Evolutionary conservation across 2,797 vertebrate genomes (phyloP).

Genomic region (Sebastiscus albofasciatus): DNA sequence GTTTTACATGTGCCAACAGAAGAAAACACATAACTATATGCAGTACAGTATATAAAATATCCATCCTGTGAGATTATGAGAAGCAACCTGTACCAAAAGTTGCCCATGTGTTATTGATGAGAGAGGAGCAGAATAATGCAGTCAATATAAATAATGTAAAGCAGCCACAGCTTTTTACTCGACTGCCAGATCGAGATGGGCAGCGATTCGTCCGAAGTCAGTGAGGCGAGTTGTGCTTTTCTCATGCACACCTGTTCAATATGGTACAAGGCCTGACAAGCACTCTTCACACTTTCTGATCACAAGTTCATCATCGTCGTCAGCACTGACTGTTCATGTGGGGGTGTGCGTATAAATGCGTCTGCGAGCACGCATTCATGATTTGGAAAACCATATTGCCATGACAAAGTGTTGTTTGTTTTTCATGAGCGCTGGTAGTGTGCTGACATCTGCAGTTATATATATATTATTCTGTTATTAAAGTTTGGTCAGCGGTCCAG

Average conservation of each 20-base stretch:
- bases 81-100: constrained; percentile 47
- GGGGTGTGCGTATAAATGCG: neutral
- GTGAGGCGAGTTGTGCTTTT: neutral
- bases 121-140: constrained; percentile 45
- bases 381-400: constrained; percentile 1
- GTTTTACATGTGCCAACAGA: neutral
- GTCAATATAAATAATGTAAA: constrained; percentile 63
- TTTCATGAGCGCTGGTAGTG: constrained; percentile 4
- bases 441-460: constrained; percentile 8
- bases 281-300: constrained; percentile 46
- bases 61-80: constrained; percentile 13
- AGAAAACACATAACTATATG: neutral
- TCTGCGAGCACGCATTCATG: constrained; percentile 3
- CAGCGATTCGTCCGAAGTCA: constrained; percentile 21
- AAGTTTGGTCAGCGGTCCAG: neutral
- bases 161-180: constrained; percentile 34
- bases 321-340: constrained; percentile 34
- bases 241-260: constrained; percentile 45
- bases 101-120: constrained; percentile 68
- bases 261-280: neutral
- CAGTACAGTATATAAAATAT: constrained; percentile 2
- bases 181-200: constrained; percentile 14
- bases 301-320: constrained; percentile 30
- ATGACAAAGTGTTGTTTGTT: constrained; percentile 20
- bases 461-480: neutral